These are phyloP conservation scores for Micropterix aruncella DNA, from an alignment of 2,888 invertebrate species.

Conservation along the genomic window DNA sequence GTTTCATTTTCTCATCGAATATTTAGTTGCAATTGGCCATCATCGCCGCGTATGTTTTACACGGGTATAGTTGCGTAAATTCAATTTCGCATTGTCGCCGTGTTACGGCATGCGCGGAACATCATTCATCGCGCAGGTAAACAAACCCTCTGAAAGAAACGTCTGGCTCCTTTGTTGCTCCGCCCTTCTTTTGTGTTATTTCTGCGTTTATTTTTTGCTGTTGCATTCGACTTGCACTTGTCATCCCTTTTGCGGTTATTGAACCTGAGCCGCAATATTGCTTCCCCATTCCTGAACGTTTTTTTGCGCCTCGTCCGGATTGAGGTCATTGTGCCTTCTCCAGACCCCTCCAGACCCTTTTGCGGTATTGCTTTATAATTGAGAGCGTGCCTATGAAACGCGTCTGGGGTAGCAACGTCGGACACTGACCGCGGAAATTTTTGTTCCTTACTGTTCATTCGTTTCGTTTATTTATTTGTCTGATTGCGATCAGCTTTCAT, in stretches of 20 bases:
- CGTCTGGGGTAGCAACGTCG: neutral
- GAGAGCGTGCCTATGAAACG: neutral
- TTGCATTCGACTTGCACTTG: neutral
- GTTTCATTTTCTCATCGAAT: too few relatives aligned
- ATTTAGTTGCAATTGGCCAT: too few relatives aligned
- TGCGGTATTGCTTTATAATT: neutral
- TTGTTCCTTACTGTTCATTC: neutral
- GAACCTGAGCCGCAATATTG: neutral
- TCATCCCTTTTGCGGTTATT: neutral
- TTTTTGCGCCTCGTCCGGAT: neutral
- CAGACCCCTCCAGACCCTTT: neutral
- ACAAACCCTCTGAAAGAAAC: neutral
- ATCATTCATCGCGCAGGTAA: too few relatives aligned
- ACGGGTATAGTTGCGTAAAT: too few relatives aligned
- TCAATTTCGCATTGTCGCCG: too few relatives aligned
- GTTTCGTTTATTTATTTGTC: too few relatives aligned
- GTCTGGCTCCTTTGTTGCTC: too few relatives aligned
- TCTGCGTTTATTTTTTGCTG: too few relatives aligned
- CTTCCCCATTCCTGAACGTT: neutral
- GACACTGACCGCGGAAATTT: neutral
- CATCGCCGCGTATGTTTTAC: too few relatives aligned
- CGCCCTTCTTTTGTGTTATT: too few relatives aligned
- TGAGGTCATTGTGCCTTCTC: neutral
- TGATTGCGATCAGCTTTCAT: too few relatives aligned
- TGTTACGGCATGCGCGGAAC: too few relatives aligned